Base-by-base conservation (phyloP, 2,797 vertebrate genomes). In the Brotula barbata region DNA sequence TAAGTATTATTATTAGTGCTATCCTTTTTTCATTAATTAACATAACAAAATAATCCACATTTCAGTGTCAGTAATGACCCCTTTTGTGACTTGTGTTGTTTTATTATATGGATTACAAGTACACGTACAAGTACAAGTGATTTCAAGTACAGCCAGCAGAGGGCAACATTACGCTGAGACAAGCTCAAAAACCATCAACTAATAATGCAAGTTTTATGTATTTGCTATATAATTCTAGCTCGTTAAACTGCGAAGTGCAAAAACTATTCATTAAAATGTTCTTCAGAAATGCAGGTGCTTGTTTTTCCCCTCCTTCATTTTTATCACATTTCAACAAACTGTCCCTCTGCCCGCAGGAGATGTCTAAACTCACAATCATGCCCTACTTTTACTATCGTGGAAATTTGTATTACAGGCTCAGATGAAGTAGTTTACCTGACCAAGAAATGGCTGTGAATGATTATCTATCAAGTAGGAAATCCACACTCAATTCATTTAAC, bases 61-160 rank as follows among this genome's bases (percentile, higher is more conserved):
- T 28, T 28, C 25, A 28, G 3, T 28, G 3, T 28, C 25, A 28
- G 25, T 28, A 7, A 28, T 28, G n/a, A n/a, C n/a, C n/a, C n/a
- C n/a, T n/a, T n/a, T n/a, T n/a, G n/a, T n/a, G n/a, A n/a, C n/a
- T n/a, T n/a, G n/a, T n/a, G n/a, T n/a, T n/a, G n/a, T n/a, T n/a
- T n/a, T n/a, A n/a, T n/a, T n/a, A n/a, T n/a, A n/a, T n/a, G n/a
- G n/a, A n/a, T n/a, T n/a, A n/a, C n/a, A 28, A 4, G 8, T 8
- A 28, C 25, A 28, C 25, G 8, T 8, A 28, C 25, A 28, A 4
- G 25, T 8, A 28, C 25, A 28, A 8, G 8, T 4, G 25, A 28
- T 28, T 28, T 8, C 4, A 20, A 19, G 14, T 19, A 13, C 22
- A 58, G 2, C 85, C 89, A 85, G 82, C 76, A 89, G 89, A 74